Evolutionary conservation across 2,113 vertebrate species (phyloP).

Genomic region (Columba janthina): DNA sequence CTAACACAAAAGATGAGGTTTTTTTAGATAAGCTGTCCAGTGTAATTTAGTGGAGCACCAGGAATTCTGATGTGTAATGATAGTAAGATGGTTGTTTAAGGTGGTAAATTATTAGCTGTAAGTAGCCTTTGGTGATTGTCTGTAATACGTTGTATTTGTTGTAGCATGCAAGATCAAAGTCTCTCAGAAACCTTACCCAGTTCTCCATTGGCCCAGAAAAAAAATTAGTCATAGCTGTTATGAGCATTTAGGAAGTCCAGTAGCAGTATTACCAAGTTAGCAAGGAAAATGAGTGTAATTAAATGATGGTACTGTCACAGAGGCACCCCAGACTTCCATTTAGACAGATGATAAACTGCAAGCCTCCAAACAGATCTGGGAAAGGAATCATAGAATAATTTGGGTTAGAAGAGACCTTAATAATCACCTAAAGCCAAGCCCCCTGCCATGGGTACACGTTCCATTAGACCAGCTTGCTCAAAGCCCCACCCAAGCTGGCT

Average conservation of each 20-base stretch:
- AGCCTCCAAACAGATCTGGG: no score
- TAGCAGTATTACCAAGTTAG: background rate
- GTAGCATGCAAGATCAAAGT: background rate
- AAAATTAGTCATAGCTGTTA: background rate
- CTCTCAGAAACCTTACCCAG: background rate
- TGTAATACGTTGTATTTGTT: background rate
- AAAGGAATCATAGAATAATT: no score
- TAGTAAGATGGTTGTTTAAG: background rate
- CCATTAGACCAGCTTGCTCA: no score
- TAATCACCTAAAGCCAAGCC: no score
- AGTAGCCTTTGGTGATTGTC: background rate
- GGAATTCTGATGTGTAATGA: background rate
- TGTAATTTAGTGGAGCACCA: background rate
- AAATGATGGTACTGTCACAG: background rate
- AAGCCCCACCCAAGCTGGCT: no score
- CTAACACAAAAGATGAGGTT: background rate
- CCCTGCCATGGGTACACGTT: no score
- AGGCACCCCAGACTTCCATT: no score
- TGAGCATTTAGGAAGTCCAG: background rate
- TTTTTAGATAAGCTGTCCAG: background rate
- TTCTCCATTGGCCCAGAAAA: background rate
- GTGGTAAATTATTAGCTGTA: background rate
- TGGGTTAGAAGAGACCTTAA: no score
- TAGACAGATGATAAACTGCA: no score
- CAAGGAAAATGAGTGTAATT: background rate